Percentiles rank a stretch among this genome's conserved stretches.
Conservation (phyloP, 2,797 vertebrate species). For the Parauchenoglanis ngamensis region DNA sequence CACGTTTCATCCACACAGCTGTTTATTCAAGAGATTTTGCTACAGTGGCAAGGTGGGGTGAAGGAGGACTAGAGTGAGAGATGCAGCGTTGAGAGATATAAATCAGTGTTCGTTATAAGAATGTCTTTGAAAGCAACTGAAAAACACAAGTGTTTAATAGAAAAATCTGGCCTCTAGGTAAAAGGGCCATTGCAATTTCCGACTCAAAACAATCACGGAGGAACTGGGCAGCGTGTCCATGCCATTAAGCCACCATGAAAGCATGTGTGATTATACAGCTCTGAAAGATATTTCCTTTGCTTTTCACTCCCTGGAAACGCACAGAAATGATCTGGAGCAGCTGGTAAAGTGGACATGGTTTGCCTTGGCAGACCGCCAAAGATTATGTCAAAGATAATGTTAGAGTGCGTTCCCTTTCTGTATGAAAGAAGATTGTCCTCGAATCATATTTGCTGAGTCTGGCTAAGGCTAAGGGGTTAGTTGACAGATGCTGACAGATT, state of each 20-base stretch:
- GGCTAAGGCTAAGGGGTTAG: neutral
- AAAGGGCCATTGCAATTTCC: neutral
- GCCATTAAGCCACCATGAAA: conserved; percentile 26
- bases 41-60: neutral
- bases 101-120: neutral
- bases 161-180: neutral
- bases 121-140: neutral
- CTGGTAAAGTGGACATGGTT: conserved; percentile 15
- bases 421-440: neutral
- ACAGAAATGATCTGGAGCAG: conserved; percentile 35
- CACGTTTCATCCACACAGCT: too few relatives aligned
- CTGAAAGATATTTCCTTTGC: conserved; percentile 28
- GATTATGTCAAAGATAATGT: conserved; percentile 28
- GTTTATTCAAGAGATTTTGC: neutral
- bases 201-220: neutral
- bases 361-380: conserved; percentile 30
- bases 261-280: conserved; percentile 32
- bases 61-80: neutral
- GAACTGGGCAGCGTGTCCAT: conserved; percentile 2
- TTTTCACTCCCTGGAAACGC: neutral
- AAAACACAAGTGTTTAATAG: neutral
- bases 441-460: neutral
- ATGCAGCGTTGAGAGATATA: neutral
- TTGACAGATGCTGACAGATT: neutral
- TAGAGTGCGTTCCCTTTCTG: neutral